Conservation (phyloP, 2,113 vertebrate genomes). For the Tragelaphus buxtoni region DNA sequence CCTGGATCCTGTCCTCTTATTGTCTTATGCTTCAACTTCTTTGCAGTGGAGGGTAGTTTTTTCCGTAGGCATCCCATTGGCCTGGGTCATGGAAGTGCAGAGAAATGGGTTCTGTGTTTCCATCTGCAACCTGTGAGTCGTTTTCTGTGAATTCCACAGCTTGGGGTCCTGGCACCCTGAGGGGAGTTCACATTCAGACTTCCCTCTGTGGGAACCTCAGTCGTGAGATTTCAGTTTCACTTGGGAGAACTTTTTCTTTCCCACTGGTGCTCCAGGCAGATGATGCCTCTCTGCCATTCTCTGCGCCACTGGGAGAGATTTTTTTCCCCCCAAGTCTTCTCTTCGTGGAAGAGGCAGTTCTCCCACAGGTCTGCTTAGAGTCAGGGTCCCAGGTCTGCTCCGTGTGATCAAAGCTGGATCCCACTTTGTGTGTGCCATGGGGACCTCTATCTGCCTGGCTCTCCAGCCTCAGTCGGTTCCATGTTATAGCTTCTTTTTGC, state of each 20-base stretch:
- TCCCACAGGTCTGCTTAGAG: neutral
- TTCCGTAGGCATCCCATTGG: rapidly evolving
- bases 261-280: neutral
- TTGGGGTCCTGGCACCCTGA: rapidly evolving
- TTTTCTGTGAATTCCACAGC: neutral
- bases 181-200: neutral
- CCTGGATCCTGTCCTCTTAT: neutral
- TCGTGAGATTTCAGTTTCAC: neutral
- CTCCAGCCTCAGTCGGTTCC: neutral
- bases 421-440: rapidly evolving
- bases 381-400: neutral
- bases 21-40: neutral
- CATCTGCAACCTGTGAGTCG: neutral
- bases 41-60: neutral
- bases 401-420: neutral
- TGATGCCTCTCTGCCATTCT: neutral
- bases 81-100: neutral
- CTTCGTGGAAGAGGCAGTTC: neutral
- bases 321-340: neutral
- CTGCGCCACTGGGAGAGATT: neutral
- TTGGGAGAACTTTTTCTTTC: neutral
- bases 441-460: rapidly evolving
- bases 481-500: neutral
- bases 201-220: neutral
- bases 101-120: neutral